Conservation (phyloP, 2,888 invertebrate species). For the Drosophila melanosoma region DNA sequence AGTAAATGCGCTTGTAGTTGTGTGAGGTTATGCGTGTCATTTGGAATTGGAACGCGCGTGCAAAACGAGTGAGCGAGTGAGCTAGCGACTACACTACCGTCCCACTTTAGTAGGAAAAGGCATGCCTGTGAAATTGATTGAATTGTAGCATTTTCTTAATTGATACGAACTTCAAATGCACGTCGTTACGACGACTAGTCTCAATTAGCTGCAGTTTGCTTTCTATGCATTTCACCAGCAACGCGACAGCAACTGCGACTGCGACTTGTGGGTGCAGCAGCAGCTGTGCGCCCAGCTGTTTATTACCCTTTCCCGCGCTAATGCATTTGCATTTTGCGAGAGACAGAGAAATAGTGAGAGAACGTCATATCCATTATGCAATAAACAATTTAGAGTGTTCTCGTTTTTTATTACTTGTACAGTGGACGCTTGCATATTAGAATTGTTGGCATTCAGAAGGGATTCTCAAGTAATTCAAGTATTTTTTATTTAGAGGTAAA, state of each 20-base stretch:
- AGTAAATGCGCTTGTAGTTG: slow-evolving; percentile 73
- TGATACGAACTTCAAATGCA: slow-evolving; percentile 83
- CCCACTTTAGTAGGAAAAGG: slow-evolving; percentile 27
- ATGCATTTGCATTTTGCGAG: slow-evolving; percentile 69
- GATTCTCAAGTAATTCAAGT: not conserved
- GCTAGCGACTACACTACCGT: slow-evolving; percentile 55
- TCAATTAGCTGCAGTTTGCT: slow-evolving; percentile 69
- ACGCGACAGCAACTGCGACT: slow-evolving; percentile 2
- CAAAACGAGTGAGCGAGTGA: slow-evolving; percentile 11
- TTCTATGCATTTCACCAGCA: slow-evolving; percentile 55
- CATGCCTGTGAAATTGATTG: slow-evolving; percentile 57
- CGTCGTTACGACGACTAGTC: slow-evolving; percentile 51
- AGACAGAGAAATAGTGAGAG: slow-evolving; percentile 16
- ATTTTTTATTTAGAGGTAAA: not conserved
- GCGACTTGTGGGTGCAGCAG: slow-evolving; percentile 49
- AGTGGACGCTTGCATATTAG: not conserved
- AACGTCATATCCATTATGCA: slow-evolving; percentile 64
- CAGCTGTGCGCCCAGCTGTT: slow-evolving; percentile 68
- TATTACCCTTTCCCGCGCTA: slow-evolving; percentile 46
- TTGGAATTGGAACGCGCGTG: slow-evolving; percentile 75
- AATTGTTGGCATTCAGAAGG: not conserved
- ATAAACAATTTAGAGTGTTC: slow-evolving; percentile 69
- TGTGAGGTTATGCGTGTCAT: slow-evolving; percentile 72
- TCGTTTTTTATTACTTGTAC: slow-evolving; percentile 54
- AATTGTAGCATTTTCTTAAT: slow-evolving; percentile 78